These are phyloP conservation scores for Rhabdomys pumilio DNA, from an alignment of 2,797 vertebrate genomes.

Conservation along the genomic window DNA sequence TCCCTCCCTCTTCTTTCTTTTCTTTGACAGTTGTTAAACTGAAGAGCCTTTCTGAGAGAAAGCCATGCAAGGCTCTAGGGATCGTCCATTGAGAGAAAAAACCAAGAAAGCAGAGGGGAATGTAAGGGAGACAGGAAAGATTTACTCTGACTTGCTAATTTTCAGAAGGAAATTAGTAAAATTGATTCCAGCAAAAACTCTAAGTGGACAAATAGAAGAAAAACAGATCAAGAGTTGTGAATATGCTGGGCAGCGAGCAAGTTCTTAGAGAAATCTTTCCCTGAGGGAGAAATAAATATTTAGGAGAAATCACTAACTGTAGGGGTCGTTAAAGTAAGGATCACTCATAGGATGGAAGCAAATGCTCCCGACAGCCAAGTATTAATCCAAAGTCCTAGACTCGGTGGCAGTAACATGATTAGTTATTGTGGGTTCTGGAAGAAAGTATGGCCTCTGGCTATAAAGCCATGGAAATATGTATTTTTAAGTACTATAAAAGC, in stretches of 20 bases:
- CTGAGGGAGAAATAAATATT: constrained; percentile 85
- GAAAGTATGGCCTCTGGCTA: constrained; percentile 84
- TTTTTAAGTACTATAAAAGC: constrained; percentile 89
- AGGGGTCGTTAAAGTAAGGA: constrained; percentile 81
- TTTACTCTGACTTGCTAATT: constrained; percentile 83
- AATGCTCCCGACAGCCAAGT: constrained; percentile 78
- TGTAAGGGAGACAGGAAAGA: constrained; percentile 55
- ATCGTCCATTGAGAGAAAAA: constrained; percentile 34
- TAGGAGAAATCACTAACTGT: constrained; percentile 85
- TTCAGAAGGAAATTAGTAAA: constrained; percentile 82
- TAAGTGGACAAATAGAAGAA: constrained; percentile 80
- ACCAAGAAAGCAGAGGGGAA: not conserved
- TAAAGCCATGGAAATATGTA: constrained; percentile 85
- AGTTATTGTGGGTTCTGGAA: constrained; percentile 88
- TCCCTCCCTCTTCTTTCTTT: accelerated
- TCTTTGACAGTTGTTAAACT: not conserved
- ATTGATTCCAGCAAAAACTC: constrained; percentile 81
- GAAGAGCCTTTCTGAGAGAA: constrained; percentile 20
- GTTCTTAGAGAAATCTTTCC: constrained; percentile 85
- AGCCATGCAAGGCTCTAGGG: not conserved
- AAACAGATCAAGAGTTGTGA: constrained; percentile 81
- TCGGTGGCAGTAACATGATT: constrained; percentile 86
- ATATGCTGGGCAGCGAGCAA: constrained; percentile 75
- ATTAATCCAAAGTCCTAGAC: constrained; percentile 82
- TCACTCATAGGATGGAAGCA: constrained; percentile 82